Conservation (phyloP, 2,888 invertebrate species). For the Agriopis aurantiaria region DNA sequence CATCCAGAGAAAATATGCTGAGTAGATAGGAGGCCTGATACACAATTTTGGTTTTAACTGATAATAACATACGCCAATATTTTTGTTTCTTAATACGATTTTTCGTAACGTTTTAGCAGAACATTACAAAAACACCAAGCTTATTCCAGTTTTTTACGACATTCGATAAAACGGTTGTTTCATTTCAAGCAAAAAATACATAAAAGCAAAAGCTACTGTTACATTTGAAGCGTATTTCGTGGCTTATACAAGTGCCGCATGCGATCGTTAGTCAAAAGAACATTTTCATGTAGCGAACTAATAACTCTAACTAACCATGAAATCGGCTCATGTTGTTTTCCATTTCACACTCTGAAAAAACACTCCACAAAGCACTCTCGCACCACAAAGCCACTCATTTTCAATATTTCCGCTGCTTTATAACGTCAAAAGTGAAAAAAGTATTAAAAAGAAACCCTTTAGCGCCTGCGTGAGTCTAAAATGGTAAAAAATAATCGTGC, state of each 20-base stretch:
- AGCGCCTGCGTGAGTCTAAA: slow-evolving; percentile 24
- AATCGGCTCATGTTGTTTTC: slow-evolving; percentile 79
- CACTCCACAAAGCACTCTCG: slow-evolving; percentile 62
- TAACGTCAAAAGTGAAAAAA: slow-evolving; percentile 51
- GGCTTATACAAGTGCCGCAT: slow-evolving; percentile 40
- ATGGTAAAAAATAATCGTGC: slow-evolving; percentile 23
- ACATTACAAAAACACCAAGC: too few species aligned
- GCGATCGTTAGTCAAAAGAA: slow-evolving; percentile 43
- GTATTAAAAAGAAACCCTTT: slow-evolving; percentile 51
- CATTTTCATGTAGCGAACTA: slow-evolving; percentile 64
- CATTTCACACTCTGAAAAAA: slow-evolving; percentile 75
- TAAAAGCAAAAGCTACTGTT: slow-evolving; percentile 23
- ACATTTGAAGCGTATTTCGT: slow-evolving; percentile 20
- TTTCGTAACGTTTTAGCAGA: too few species aligned
- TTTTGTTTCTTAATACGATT: too few species aligned
- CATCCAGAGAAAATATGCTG: too few species aligned
- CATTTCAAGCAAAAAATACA: not conserved
- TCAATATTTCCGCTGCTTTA: slow-evolving; percentile 70
- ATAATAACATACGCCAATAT: too few species aligned
- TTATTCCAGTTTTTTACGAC: too few species aligned
- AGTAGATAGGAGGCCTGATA: too few species aligned
- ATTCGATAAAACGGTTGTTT: not conserved
- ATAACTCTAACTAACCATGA: slow-evolving; percentile 81
- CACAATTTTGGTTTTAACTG: too few species aligned
- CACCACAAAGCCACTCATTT: slow-evolving; percentile 71